phyloP scores from a whole-genome alignment of 1,140 invertebrate species.

The Apis mellifera region DNA sequence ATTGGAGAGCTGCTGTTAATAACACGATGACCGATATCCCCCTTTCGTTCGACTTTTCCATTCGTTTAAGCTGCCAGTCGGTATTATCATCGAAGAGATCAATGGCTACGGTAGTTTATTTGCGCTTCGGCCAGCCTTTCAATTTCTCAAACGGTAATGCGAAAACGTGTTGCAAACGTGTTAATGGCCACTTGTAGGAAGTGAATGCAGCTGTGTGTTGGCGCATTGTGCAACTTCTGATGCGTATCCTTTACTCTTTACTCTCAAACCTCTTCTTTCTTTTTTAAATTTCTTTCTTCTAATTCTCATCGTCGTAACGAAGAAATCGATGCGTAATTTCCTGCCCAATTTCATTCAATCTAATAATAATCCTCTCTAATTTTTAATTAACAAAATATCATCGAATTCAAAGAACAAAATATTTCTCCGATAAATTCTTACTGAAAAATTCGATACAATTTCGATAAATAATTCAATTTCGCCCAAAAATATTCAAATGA shows the following conservation, averaged over 20 bases:
- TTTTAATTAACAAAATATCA: no score
- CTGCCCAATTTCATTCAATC: no score
- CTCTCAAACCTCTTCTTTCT: no score
- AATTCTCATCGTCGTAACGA: no score
- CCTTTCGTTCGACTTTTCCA: slow-evolving; percentile 27
- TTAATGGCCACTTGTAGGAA: slow-evolving; percentile 32
- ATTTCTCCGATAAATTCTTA: no score
- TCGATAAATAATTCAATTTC: no score
- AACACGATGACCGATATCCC: slow-evolving; percentile 23
- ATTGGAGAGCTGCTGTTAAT: not conserved
- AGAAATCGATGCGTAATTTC: no score
- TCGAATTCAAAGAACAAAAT: no score
- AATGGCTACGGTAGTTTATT: not conserved
- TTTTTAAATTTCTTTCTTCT: no score
- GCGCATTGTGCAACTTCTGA: not conserved
- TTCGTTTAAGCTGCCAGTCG: slow-evolving; percentile 6
- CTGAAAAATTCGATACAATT: no score
- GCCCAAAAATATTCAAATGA: not conserved
- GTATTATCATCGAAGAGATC: slow-evolving; percentile 27
- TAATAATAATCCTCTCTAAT: no score
- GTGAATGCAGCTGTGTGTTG: slow-evolving; percentile 8
- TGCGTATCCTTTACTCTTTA: no score
- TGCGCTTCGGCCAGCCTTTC: not conserved
- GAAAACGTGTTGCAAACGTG: slow-evolving; percentile 25
- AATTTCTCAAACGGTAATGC: slow-evolving; percentile 22